Evolutionary conservation across 1,140 invertebrate genomes (phyloP).

Genomic region (Drosophila pseudoobscura): DNA sequence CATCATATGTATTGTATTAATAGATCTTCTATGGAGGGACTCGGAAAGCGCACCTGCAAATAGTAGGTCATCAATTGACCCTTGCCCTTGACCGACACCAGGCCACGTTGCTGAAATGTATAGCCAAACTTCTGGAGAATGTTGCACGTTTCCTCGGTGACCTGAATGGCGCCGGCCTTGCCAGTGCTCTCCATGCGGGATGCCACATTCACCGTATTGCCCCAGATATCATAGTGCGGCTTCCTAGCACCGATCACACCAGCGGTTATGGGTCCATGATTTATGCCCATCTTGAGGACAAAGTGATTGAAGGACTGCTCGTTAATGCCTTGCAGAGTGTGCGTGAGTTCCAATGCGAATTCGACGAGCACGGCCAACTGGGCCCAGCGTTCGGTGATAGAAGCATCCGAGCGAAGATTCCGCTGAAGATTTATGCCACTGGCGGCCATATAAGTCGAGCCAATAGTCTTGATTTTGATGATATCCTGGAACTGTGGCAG

Average conservation of each 20-base stretch:
- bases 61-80: constrained; percentile 98
- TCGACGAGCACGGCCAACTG: constrained; percentile 94
- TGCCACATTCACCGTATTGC: constrained; percentile 97
- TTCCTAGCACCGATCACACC: constrained; percentile 97
- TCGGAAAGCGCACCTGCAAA: constrained; percentile 86
- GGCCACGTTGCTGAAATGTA: constrained; percentile 94
- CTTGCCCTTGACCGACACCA: constrained; percentile 97
- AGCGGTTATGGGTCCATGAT: constrained; percentile 97
- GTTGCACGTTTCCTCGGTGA: constrained; percentile 95
- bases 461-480: constrained; percentile 99
- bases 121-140: constrained; percentile 95
- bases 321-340: constrained; percentile 94
- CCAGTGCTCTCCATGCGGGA: constrained; percentile 98
- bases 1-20: background rate
- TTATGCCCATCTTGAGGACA: constrained; percentile 96
- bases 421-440: constrained; percentile 92
- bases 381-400: constrained; percentile 90
- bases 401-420: constrained; percentile 88
- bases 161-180: constrained; percentile 97
- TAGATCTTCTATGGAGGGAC: background rate
- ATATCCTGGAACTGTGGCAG: constrained; percentile 93
- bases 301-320: constrained; percentile 98
- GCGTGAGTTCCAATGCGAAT: constrained; percentile 95
- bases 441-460: constrained; percentile 98
- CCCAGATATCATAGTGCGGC: constrained; percentile 97